Base-by-base conservation (phyloP, 2,797 vertebrate genomes). In the Bryconaethiops microstoma region DNA sequence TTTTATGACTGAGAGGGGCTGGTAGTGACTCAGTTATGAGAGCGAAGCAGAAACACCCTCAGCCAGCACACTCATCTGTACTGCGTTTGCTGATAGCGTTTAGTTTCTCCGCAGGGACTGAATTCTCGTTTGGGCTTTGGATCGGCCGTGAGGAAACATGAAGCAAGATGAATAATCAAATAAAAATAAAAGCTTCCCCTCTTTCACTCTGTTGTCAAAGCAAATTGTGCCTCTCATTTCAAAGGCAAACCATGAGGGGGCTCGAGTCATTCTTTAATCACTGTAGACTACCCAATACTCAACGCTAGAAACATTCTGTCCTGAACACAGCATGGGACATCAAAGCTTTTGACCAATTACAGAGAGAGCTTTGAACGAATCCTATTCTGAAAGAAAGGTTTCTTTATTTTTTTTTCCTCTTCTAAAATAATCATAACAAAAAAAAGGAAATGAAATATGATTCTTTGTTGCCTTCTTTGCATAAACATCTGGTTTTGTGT, bases 381-480 rank as follows among this genome's bases (percentile, higher is more conserved):
- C 88, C 77, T 88, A 88, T 91, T 87, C 86, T 86, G 85, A 88
- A 86, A 91, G 21, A 86, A 88, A 84, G 85, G 87, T 90, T 90
- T 84, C 86, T 84, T 91, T 92, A 85, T 91, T 91, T 87, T 84
- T 69, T 68, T 35, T 45, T 68, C 23, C 83, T 89, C 81, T 64
- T 8, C 84, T 90, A 86, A 88, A 90, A 91, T 86, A 90, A 92
- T 88, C 89, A 88, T 90, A 90, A 89, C 86, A 85, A 88, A 83
- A 82, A 82, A 91, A 89, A 88, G 87, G 90, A 92, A 90, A 90
- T 90, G 91, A 93, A 93, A 94, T 87, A 77, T 87, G 89, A 93
- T 88, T 92, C 89, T 83, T 69, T 80, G 83, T 85, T 79, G 84
- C 81, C 78, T 89, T 90, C 82, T 80, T 78, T 48, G 29, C 21